phyloP scores from a whole-genome alignment of 2,888 invertebrate genomes.

The Schrankia costaestrigalis region DNA sequence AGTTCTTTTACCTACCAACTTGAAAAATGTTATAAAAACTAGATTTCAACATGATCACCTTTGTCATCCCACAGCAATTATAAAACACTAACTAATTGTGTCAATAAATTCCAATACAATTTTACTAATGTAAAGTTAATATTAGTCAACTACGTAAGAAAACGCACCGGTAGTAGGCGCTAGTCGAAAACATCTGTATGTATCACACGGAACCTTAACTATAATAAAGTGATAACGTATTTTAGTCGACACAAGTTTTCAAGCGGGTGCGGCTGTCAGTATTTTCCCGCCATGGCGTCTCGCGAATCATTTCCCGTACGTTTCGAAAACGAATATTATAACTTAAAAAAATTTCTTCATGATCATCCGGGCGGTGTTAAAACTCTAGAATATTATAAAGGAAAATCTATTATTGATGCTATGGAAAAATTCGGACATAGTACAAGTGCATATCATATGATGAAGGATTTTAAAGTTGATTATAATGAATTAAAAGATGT shows the following conservation, averaged over 20 bases:
- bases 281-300: constrained; percentile 18
- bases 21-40: too few species aligned
- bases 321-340: constrained; percentile 78
- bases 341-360: constrained; percentile 83
- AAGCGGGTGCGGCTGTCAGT: constrained; percentile 4
- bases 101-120: too few species aligned
- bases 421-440: constrained; percentile 82
- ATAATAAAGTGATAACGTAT: constrained; percentile 14
- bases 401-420: constrained; percentile 75
- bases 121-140: too few species aligned
- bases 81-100: too few species aligned
- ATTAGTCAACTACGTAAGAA: too few species aligned
- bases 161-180: too few species aligned
- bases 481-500: constrained; percentile 68
- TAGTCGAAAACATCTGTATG: constrained; percentile 22
- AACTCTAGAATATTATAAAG: constrained; percentile 80
- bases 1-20: too few species aligned
- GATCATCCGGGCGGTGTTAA: constrained; percentile 89
- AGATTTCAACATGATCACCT: too few species aligned
- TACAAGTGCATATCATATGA: constrained; percentile 82
- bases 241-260: too few species aligned
- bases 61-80: too few species aligned
- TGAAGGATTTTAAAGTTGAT: constrained; percentile 80
- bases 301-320: constrained; percentile 50
- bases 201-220: constrained; percentile 13